Base-by-base conservation (phyloP, 2,113 vertebrate species). In the Tachysurus fulvidraco region DNA sequence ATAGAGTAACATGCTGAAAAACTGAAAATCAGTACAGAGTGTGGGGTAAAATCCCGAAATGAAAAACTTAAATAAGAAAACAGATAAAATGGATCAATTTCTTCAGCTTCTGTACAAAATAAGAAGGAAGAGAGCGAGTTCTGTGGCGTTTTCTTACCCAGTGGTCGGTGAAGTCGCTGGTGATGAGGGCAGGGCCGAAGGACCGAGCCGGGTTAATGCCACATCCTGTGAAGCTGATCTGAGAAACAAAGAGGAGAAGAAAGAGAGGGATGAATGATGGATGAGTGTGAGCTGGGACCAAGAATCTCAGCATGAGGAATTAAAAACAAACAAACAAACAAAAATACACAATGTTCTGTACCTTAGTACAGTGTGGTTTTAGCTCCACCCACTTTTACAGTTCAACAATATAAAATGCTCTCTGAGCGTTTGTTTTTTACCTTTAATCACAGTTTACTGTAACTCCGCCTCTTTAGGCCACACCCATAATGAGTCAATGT, bases 221-320 rank as follows among this genome's bases (percentile, higher is more conserved):
- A 7, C 98, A 99, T 59, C 98, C 98, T 0, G 98, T 99, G 93
- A 96, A 99, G 90, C 98, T 98, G 19, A 99, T 99, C 98, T 99
- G 91, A 19, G 28, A 78, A 25, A 67, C 5, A 52, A 16, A 90
- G 89, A 93, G 0, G 41, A 88, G 9, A 88, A 4, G 86, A 14
- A 62, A 67, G 17, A 41, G 65, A 13, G 62, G 28, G 52, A 55
- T 30, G n/a, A 52, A 30, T 28, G 23, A 74, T 50, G 14, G 41
- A 67, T 41, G 46, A 64, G 62, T 54, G 65, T 12, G 6, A 60
- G 28, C 1, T 0, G 16, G 36, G 21, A 41, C 71, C 41, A 71
- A 30, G 81, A 5, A 54, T 1, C 41, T 17, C 28, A 36, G 78
- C 36, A 23, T 59, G 28, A 28, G 19, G 25, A 78, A 76, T 8